Evolutionary conservation across 2,113 vertebrate genomes (phyloP).

Genomic region (Cochlearius cochlearius): DNA sequence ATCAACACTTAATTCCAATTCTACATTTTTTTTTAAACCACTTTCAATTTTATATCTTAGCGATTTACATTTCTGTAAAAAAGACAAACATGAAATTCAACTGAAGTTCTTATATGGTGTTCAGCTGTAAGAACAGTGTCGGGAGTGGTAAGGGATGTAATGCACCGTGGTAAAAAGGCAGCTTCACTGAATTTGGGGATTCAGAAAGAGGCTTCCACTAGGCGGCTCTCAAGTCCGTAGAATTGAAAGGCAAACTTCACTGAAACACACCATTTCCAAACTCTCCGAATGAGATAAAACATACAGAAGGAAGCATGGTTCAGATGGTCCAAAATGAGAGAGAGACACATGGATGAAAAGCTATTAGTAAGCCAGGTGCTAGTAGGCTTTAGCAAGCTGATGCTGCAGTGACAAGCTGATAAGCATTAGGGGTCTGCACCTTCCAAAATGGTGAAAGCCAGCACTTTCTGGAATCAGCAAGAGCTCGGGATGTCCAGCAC

Average conservation of each 20-base stretch:
- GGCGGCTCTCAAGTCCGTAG: conserved; percentile 3
- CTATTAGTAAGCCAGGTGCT: background rate
- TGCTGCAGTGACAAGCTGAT: background rate
- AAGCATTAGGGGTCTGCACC: accelerated
- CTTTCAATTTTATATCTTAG: background rate
- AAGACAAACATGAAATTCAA: background rate
- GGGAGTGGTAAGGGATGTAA: background rate
- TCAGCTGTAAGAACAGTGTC: accelerated
- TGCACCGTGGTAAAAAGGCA: background rate
- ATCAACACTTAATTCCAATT: background rate
- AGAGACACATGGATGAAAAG: background rate
- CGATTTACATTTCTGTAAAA: background rate
- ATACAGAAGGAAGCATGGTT: background rate
- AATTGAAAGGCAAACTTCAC: background rate
- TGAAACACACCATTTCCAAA: background rate
- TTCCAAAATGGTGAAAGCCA: background rate
- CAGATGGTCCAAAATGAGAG: background rate
- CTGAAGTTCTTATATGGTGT: background rate
- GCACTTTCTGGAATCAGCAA: too few relatives aligned
- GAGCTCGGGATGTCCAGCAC: accelerated
- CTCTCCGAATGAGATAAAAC: background rate
- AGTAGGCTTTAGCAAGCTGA: background rate
- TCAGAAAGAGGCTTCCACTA: background rate
- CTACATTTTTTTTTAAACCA: background rate
- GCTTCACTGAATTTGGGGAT: background rate